These are phyloP conservation scores for Heliconius eleuchia DNA, from an alignment of 1,140 invertebrate genomes.

Conservation along the genomic window DNA sequence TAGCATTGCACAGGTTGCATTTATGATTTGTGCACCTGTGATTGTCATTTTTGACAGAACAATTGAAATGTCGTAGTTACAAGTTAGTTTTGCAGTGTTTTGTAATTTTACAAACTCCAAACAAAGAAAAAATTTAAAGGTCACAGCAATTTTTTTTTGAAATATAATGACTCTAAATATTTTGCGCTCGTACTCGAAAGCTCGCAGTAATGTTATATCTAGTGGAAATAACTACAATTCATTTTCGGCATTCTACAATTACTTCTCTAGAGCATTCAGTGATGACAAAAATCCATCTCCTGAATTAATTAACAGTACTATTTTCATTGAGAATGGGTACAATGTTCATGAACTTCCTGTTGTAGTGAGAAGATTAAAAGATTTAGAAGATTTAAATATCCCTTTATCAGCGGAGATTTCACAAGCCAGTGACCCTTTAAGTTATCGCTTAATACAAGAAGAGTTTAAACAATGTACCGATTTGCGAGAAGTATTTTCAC, in stretches of 20 bases:
- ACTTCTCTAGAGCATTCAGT: constrained; percentile 50
- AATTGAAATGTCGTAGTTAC: constrained; percentile 24
- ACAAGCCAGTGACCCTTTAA: constrained; percentile 53
- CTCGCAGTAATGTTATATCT: constrained; percentile 52
- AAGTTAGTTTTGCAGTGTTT: constrained; percentile 19
- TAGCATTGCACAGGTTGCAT: neutral
- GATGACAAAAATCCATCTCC: constrained; percentile 57
- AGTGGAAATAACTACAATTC: constrained; percentile 46
- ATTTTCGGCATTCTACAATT: constrained; percentile 38
- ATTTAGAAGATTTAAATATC: constrained; percentile 54
- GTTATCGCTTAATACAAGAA: constrained; percentile 71
- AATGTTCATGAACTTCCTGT: constrained; percentile 87
- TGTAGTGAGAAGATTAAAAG: constrained; percentile 83
- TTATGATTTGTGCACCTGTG: neutral
- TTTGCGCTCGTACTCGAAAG: constrained; percentile 62
- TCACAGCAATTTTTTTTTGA: neutral
- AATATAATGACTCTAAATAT: constrained; percentile 58
- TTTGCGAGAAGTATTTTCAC: constrained; percentile 70
- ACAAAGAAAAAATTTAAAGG: neutral
- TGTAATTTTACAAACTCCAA: constrained; percentile 32
- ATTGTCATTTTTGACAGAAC: neutral
- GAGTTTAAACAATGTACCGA: constrained; percentile 74
- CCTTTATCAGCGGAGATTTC: constrained; percentile 36
- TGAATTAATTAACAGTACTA: constrained; percentile 74
- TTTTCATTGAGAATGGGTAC: constrained; percentile 86